Conservation (phyloP, 2,113 vertebrate genomes). For the Prionailurus viverrinus region DNA sequence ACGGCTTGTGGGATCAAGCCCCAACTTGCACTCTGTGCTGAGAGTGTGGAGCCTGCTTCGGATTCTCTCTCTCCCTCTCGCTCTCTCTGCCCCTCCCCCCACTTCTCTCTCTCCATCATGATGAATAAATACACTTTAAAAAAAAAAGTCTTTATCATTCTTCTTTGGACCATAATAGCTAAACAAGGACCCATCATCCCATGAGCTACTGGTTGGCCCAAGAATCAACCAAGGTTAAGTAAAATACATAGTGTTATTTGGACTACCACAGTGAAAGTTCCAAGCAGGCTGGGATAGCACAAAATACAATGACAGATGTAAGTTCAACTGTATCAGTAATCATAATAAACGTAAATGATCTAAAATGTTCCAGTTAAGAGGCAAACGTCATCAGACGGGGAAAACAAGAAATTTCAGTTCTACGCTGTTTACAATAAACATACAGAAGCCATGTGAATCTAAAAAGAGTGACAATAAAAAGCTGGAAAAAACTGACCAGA, state of each 20-base stretch:
- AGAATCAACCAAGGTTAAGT: not conserved
- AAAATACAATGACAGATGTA: not conserved
- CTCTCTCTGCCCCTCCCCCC: no score
- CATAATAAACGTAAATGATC: not conserved
- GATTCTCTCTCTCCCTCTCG: no score
- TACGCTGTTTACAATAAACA: not conserved
- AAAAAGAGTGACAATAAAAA: not conserved
- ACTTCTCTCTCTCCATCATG: no score
- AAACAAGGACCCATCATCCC: conserved; percentile 2
- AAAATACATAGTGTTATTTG: conserved; percentile 30
- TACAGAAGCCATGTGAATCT: not conserved
- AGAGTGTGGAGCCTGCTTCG: no score
- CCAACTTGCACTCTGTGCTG: no score
- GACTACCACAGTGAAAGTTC: not conserved
- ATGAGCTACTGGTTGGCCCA: conserved; percentile 15
- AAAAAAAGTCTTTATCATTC: not conserved
- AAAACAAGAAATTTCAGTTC: not conserved
- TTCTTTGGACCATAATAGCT: not conserved
- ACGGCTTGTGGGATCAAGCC: no score
- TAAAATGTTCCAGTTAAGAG: not conserved
- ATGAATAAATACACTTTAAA: no score
- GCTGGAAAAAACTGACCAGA: not conserved
- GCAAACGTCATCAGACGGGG: not conserved
- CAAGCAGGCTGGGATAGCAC: not conserved
- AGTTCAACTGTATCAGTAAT: not conserved